Percentiles rank a stretch among this genome's conserved stretches.
phyloP scores from a whole-genome alignment of 1,140 invertebrate species.

The Acyrthosiphon pisum region DNA sequence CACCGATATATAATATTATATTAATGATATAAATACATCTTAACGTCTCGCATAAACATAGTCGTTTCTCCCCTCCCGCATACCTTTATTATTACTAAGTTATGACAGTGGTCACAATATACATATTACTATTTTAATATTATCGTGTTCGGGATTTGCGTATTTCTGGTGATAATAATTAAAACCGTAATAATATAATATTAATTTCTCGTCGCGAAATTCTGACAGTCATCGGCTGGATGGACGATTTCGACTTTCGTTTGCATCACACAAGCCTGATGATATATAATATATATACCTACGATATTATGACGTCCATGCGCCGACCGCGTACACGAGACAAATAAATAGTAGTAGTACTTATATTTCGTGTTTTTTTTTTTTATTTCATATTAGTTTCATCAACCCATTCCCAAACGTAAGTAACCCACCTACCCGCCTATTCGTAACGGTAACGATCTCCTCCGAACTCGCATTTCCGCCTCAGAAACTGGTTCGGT shows the following conservation, averaged over 20 bases:
- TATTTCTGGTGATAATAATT: not conserved
- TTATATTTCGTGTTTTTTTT: not conserved
- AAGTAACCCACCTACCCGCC: not conserved
- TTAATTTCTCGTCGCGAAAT: not conserved
- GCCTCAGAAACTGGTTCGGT: not conserved
- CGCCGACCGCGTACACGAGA: not conserved
- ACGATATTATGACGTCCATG: not conserved
- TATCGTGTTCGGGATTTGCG: not conserved
- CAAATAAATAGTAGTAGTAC: not conserved
- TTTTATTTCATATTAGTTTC: not conserved
- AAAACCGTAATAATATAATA: no score
- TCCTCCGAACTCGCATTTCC: not conserved
- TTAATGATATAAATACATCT: not conserved
- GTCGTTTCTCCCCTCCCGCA: no score
- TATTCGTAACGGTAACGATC: not conserved
- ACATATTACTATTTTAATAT: not conserved
- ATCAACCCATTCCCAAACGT: not conserved
- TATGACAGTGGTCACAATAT: not conserved
- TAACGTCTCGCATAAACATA: not conserved
- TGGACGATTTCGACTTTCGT: not conserved
- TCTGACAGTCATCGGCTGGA: not conserved
- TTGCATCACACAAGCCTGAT: not conserved
- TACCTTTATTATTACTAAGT: not conserved
- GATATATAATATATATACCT: not conserved
- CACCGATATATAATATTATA: not conserved